A percentile compares a stretch with the other conserved stretches of the same genome.
These are phyloP conservation scores for Hepsetus odoe DNA, from an alignment of 2,113 vertebrate genomes.

Conservation along the genomic window DNA sequence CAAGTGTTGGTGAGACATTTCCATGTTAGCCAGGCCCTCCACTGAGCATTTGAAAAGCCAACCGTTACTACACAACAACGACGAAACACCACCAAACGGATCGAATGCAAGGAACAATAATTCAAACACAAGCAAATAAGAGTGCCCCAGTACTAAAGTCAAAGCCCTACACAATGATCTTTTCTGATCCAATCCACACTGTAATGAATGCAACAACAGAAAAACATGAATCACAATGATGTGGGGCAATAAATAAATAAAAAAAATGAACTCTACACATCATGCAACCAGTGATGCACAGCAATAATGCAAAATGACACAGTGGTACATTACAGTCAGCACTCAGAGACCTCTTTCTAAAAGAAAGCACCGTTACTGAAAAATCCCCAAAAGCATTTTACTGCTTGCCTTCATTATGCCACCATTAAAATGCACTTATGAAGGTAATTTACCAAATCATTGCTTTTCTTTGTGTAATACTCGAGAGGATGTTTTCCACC, in stretches of 20 bases:
- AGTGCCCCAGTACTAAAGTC: too few species aligned
- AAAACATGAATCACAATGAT: too few species aligned
- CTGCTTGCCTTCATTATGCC: slow-evolving; percentile 10
- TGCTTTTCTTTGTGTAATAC: slow-evolving; percentile 5
- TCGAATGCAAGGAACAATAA: too few species aligned
- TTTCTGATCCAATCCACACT: neutral
- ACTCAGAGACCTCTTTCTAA: neutral
- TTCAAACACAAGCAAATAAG: too few species aligned
- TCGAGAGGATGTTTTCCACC: neutral
- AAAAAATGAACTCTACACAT: neutral
- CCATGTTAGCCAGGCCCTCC: too few species aligned
- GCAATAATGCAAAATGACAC: neutral
- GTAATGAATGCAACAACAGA: neutral
- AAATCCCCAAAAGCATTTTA: neutral
- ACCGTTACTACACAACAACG: too few species aligned
- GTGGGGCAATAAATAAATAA: neutral
- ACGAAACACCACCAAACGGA: too few species aligned
- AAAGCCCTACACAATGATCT: neutral
- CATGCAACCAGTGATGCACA: slow-evolving; percentile 29
- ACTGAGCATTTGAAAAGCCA: too few species aligned
- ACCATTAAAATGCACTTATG: slow-evolving; percentile 36
- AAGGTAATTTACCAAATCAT: slow-evolving; percentile 19
- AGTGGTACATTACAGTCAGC: neutral
- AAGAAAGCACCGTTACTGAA: neutral
- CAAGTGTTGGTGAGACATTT: too few species aligned